Evolutionary conservation across 2,888 invertebrate genomes (phyloP), one percentile per base, ranked within the genome.

Genomic region (Gandaritis pyraliata): DNA sequence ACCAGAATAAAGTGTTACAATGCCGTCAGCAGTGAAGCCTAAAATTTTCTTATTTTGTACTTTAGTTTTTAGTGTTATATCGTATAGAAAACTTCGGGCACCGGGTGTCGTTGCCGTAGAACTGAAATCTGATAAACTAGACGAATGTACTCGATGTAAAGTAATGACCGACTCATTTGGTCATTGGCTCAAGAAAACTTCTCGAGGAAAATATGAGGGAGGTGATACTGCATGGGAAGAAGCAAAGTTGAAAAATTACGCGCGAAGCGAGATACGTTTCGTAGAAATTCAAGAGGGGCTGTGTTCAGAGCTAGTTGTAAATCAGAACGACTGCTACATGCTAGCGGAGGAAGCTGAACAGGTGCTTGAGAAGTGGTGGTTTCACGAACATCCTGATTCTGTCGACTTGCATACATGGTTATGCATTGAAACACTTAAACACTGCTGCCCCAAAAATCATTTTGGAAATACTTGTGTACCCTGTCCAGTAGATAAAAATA

Each of bases 211-310:
- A 85, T 97, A 96, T 87, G 98, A 97, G 79, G 98, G 98, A 39
- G 98, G 98, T 8, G 98, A 98, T 86, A 95, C 97, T 0, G 97
- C 96, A 48, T 98, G 98, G 98, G 98, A 98, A 84, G 97, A 97
- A 87, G 94, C 96, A 64, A 97, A 97, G 77, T 88, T 97, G 64
- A 95, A 96, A 64, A 94, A 95, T 6, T 98, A 98, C 82, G 94
- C 96, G 50, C 95, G 94, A 16, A 98, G 98, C 87, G 98, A 98
- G 93, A 94, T 98, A 50, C 93, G 99, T 58, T 90, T 98, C 59
- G 95, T 97, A 4, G 99, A 99, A 90, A 96, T 98, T 56, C 96
- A 98, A 86, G 98, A 98, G 86, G 93, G 94, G 11, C 87, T 98
- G 3, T 99, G 99, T 89, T 89, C 92, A 11, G 94, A 94, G 39